phyloP scores from a whole-genome alignment of 2,797 vertebrate species.

The Oceanodroma leucorhoa region DNA sequence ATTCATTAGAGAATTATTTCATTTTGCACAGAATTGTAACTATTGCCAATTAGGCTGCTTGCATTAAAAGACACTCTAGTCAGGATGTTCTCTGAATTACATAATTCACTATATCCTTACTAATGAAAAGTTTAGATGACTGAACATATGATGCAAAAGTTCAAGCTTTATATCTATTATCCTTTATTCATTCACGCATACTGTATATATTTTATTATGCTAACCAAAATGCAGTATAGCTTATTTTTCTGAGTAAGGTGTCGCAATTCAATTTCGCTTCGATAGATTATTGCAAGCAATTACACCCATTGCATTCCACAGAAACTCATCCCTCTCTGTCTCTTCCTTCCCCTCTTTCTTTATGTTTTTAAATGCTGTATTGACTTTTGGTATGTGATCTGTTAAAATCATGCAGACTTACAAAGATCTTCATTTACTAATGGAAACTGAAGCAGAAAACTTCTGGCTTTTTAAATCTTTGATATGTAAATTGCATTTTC shows the following conservation, averaged over 20 bases:
- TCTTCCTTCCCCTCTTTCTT: not conserved
- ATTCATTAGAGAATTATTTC: conserved; percentile 55
- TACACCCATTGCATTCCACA: not conserved
- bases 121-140: conserved; percentile 54
- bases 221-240: not conserved
- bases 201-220: not conserved
- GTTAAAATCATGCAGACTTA: conserved; percentile 13
- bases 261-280: not conserved
- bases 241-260: not conserved
- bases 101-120: conserved; percentile 2
- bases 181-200: not conserved
- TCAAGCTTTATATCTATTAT: not conserved
- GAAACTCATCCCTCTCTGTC: not conserved
- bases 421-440: conserved; percentile 6
- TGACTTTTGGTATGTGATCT: not conserved
- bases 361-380: not conserved
- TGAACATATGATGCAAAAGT: conserved; percentile 1
- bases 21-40: conserved; percentile 27
- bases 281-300: not conserved
- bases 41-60: conserved; percentile 34
- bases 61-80: conserved; percentile 34
- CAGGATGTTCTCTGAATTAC: conserved; percentile 26
- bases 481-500: conserved; percentile 33
- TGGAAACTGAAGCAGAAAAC: conserved; percentile 1
- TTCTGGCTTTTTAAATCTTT: not conserved